A percentile compares a stretch with the other conserved stretches of the same genome.
Evolutionary conservation across 2,113 vertebrate genomes (phyloP).

Genomic region (Cebus imitator): DNA sequence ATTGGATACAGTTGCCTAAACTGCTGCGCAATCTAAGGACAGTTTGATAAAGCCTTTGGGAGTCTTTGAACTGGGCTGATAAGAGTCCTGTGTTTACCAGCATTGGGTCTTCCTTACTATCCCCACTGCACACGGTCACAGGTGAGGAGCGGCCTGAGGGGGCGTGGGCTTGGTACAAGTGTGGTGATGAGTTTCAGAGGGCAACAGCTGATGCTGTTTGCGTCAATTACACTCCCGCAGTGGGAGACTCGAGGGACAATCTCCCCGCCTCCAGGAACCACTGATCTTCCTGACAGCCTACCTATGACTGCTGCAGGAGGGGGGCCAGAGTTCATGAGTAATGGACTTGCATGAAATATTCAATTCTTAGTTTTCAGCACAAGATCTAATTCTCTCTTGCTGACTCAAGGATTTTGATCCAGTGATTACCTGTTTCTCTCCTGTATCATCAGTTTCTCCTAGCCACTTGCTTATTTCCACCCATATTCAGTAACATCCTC

Average conservation of each 20-base stretch:
- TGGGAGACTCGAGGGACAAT: too few species aligned
- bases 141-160: background rate
- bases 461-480: background rate
- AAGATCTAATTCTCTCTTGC: background rate
- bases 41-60: background rate
- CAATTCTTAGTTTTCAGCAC: too few species aligned
- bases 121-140: accelerated
- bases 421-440: too few species aligned
- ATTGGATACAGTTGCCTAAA: background rate
- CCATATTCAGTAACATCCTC: background rate
- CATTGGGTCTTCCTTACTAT: background rate
- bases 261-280: too few species aligned
- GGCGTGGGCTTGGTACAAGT: background rate
- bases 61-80: background rate
- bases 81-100: background rate
- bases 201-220: background rate
- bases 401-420: background rate
- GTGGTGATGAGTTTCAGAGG: background rate
- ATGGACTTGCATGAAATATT: too few species aligned
- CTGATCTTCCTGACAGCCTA: background rate
- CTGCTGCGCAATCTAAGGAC: too few species aligned
- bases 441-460: background rate
- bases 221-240: background rate
- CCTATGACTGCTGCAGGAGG: background rate
- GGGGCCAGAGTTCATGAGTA: too few species aligned